Evolutionary conservation across 2,113 vertebrate species (phyloP).

Genomic region (Grammatotria lemairii): DNA sequence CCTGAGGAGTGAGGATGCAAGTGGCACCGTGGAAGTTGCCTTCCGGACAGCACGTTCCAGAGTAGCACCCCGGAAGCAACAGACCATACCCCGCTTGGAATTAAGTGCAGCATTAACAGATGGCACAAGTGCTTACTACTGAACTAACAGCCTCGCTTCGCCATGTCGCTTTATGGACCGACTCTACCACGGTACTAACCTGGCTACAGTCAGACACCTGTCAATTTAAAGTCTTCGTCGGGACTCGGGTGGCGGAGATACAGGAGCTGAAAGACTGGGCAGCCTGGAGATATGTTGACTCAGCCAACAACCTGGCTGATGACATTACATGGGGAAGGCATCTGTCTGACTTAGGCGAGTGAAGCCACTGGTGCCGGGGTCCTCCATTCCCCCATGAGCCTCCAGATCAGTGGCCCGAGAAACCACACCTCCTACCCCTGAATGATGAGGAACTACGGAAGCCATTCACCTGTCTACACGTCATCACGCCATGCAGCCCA

Average conservation of each 20-base stretch:
- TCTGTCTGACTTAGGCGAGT: neutral
- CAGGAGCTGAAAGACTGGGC: neutral
- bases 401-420: neutral
- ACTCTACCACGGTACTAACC: neutral
- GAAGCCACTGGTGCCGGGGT: neutral
- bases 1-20: neutral
- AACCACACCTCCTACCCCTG: neutral
- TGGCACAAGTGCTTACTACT: neutral
- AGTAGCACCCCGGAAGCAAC: neutral
- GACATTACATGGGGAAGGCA: neutral
- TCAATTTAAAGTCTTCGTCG: fast-evolving
- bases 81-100: neutral
- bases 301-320: neutral
- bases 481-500: neutral
- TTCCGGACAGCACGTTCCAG: neutral
- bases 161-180: fast-evolving
- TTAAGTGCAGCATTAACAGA: neutral
- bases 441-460: neutral
- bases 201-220: neutral
- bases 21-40: neutral
- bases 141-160: fast-evolving
- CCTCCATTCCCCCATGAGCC: neutral
- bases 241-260: neutral
- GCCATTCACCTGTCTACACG: neutral
- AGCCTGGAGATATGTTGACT: neutral